A percentile compares a stretch with the other conserved stretches of the same genome.
These are phyloP conservation scores for Prionailurus viverrinus DNA, from an alignment of 2,113 vertebrate genomes.

Conservation along the genomic window DNA sequence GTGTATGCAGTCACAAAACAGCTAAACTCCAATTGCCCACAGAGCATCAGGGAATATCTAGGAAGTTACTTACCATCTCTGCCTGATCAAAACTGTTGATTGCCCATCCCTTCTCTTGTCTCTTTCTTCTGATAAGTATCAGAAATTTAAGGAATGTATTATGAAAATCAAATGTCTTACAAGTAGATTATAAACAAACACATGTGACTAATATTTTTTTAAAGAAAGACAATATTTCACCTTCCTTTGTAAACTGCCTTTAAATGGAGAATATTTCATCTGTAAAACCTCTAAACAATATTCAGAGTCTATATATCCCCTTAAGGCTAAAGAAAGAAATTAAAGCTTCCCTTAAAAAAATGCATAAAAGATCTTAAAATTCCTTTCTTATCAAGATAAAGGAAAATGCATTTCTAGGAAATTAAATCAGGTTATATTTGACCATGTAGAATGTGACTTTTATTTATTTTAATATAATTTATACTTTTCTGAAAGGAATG, in stretches of 20 bases:
- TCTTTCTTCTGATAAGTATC: background rate
- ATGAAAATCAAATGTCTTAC: background rate
- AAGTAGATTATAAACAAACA: slow-evolving; percentile 33
- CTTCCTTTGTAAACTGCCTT: background rate
- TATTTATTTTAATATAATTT: slow-evolving; percentile 38
- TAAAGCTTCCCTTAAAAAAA: background rate
- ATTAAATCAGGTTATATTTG: slow-evolving; percentile 29
- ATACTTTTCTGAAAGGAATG: background rate
- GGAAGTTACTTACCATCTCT: background rate
- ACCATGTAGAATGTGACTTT: background rate
- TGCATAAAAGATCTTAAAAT: slow-evolving; percentile 9
- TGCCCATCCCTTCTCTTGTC: background rate
- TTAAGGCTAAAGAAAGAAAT: slow-evolving; percentile 3
- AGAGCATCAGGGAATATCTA: background rate
- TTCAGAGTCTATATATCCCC: background rate
- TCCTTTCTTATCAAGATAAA: background rate
- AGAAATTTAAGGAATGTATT: background rate
- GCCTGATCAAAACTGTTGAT: background rate
- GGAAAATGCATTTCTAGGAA: slow-evolving; percentile 28
- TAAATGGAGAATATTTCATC: slow-evolving; percentile 10
- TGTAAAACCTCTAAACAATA: background rate
- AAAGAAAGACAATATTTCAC: background rate
- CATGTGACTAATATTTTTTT: background rate
- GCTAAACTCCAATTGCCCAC: background rate
- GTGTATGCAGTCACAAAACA: background rate